phyloP scores from a whole-genome alignment of 2,888 invertebrate species.

The Galerucella nymphaeae region DNA sequence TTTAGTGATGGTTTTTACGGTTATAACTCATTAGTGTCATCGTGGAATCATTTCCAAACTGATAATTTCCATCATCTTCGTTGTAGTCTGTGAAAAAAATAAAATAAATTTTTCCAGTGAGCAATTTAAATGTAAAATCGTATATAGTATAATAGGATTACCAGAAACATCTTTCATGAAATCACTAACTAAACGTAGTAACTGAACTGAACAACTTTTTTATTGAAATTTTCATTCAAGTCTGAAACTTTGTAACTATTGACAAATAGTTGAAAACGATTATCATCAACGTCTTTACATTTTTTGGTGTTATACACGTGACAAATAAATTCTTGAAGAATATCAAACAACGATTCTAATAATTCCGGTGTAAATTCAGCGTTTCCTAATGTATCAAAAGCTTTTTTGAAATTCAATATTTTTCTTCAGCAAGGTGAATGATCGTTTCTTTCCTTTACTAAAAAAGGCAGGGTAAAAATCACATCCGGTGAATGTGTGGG shows the following conservation, averaged over 20 bases:
- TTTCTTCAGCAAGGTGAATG: slow-evolving; percentile 23
- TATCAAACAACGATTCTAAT: slow-evolving; percentile 32
- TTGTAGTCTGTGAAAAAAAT: too few relatives aligned
- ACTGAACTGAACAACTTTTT: neutral
- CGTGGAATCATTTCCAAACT: too few relatives aligned
- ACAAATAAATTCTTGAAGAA: slow-evolving; percentile 40
- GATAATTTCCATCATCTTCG: too few relatives aligned
- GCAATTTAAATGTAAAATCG: too few relatives aligned
- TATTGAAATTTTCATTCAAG: neutral
- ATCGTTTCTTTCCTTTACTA: slow-evolving; percentile 1
- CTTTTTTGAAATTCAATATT: slow-evolving; percentile 40
- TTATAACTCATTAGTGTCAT: too few relatives aligned
- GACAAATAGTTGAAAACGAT: neutral
- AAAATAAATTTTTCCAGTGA: too few relatives aligned
- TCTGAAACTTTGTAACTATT: too few relatives aligned
- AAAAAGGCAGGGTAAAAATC: slow-evolving; percentile 10
- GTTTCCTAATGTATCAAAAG: slow-evolving; percentile 41
- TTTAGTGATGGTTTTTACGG: too few relatives aligned
- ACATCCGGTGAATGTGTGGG: slow-evolving; percentile 15
- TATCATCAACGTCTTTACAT: slow-evolving; percentile 14
- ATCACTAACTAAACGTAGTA: too few relatives aligned
- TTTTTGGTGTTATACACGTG: slow-evolving; percentile 35
- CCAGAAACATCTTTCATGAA: too few relatives aligned
- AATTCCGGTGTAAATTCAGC: neutral
- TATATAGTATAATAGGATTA: too few relatives aligned